These are phyloP conservation scores for Xanthorhoe designata DNA, from an alignment of 2,888 invertebrate species.

Conservation along the genomic window DNA sequence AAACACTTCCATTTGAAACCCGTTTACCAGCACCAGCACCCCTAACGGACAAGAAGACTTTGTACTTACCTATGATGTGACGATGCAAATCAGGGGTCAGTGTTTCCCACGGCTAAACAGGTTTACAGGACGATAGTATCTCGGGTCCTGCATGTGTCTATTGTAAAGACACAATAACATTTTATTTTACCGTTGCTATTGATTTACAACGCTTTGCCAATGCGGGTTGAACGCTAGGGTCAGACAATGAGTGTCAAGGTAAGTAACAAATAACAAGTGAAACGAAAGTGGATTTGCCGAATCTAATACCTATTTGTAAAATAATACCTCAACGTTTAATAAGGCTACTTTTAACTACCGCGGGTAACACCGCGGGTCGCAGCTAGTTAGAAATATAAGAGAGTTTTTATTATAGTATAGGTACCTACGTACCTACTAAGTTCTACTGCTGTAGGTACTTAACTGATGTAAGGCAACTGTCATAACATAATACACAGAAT, in stretches of 20 bases:
- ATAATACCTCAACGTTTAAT: background rate
- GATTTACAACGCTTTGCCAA: slow-evolving; percentile 14
- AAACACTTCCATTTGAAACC: slow-evolving; percentile 7
- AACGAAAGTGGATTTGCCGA: slow-evolving; percentile 10
- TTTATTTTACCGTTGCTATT: slow-evolving; percentile 29
- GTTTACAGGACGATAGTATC: slow-evolving; percentile 42
- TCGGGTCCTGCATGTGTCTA: slow-evolving; percentile 13
- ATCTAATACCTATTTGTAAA: background rate
- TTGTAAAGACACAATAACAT: slow-evolving; percentile 25
- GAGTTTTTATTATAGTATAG: too few species aligned
- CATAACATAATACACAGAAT: too few species aligned
- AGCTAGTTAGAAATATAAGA: too few species aligned
- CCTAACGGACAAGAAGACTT: slow-evolving; percentile 34
- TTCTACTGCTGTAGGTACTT: too few species aligned
- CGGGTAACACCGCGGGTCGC: too few species aligned
- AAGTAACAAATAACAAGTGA: slow-evolving; percentile 8
- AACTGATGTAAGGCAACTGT: too few species aligned
- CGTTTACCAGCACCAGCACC: slow-evolving; percentile 9
- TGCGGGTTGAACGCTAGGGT: slow-evolving; percentile 23
- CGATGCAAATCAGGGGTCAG: slow-evolving; percentile 48
- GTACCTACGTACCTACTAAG: too few species aligned
- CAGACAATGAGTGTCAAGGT: slow-evolving; percentile 23
- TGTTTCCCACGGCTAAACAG: slow-evolving; percentile 47
- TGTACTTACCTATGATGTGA: slow-evolving; percentile 22
- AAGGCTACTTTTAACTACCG: too few species aligned